These are phyloP conservation scores for Bombus sylvicola DNA, from an alignment of 1,140 invertebrate genomes.

Conservation along the genomic window DNA sequence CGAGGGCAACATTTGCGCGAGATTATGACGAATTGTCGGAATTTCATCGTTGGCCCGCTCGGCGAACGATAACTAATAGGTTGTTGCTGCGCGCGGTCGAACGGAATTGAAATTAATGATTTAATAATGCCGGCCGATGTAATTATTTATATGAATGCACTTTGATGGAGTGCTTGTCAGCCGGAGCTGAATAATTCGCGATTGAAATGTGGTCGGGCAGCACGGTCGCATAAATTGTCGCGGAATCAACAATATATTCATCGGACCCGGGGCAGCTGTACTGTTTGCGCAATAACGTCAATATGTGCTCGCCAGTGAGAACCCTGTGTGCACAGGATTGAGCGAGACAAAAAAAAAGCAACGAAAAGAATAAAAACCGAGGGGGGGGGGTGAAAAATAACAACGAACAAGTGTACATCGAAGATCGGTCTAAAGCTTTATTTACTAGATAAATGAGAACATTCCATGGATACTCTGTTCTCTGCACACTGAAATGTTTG, in stretches of 20 bases:
- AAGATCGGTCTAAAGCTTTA: slow-evolving; percentile 14
- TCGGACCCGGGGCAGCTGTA: slow-evolving; percentile 54
- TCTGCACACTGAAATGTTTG: not conserved
- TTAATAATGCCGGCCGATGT: slow-evolving; percentile 73
- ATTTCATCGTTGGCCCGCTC: slow-evolving; percentile 59
- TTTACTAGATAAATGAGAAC: slow-evolving; percentile 6
- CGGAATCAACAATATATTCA: slow-evolving; percentile 78
- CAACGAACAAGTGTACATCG: not conserved
- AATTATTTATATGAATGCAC: slow-evolving; percentile 78
- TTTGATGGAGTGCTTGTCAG: slow-evolving; percentile 74
- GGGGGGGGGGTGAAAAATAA: not conserved
- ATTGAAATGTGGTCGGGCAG: slow-evolving; percentile 71
- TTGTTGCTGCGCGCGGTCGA: slow-evolving; percentile 56
- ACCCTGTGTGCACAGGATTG: slow-evolving; percentile 38
- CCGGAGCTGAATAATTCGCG: slow-evolving; percentile 72
- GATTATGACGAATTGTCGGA: slow-evolving; percentile 58
- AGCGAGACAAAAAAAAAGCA: slow-evolving; percentile 8
- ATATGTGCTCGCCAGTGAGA: slow-evolving; percentile 62
- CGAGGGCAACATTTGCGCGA: slow-evolving; percentile 41
- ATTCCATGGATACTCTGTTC: not conserved
- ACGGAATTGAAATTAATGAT: slow-evolving; percentile 71
- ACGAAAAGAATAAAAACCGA: not conserved
- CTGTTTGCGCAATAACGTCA: slow-evolving; percentile 69
- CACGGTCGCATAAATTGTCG: slow-evolving; percentile 74
- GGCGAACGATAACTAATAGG: slow-evolving; percentile 67